Evolutionary conservation across 2,888 invertebrate genomes (phyloP), one percentile per base, ranked within the genome.

Genomic region (Allygus modestus): DNA sequence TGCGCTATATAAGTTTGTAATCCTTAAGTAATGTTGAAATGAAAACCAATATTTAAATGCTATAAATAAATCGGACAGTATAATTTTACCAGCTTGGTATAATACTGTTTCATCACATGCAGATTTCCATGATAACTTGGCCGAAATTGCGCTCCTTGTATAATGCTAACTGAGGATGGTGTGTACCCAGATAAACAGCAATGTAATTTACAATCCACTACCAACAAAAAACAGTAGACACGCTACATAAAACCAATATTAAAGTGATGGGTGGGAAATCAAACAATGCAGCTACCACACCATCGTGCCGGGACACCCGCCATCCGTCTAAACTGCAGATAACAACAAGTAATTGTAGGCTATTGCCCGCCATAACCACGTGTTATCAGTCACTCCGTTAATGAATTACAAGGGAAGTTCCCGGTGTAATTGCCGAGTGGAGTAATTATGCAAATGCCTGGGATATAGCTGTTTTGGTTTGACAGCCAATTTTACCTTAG

Each of bases 321-420:
- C 7, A 15, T 7, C 20, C 23, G 20, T 20, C 58, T 12, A 58
- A 51, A 58, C 65, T 5, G 28, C 12, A 65, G 65, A 65, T 65
- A 65, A 65, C 65, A 28, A 26, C 15, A 31, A 15, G 65, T 65
- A 65, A 65, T 65, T 65, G 31, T 31, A 26, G 58, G 26, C 46
- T 15, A n/a, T 26, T 58, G 58, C 17, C 23, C 4, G 28, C 61
- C 15, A 41, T 71, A 71, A 71, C 71, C 41, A 20, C 37, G 71
- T 41, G 41, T 0, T 71, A 71, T 71, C 71, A 71, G 31, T 41
- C 71, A 37, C 37, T 71, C 20, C 41, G 41, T 41, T 41, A 71
- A 71, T 71, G 71, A 71, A 71, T 71, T 71, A 71, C 23, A 20
- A 71, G 71, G 33, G 71, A 71, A 41, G 71, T 23, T 71, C 69